These are phyloP conservation scores for Nerophis lumbriciformis DNA, from an alignment of 2,113 vertebrate species.

Conservation along the genomic window DNA sequence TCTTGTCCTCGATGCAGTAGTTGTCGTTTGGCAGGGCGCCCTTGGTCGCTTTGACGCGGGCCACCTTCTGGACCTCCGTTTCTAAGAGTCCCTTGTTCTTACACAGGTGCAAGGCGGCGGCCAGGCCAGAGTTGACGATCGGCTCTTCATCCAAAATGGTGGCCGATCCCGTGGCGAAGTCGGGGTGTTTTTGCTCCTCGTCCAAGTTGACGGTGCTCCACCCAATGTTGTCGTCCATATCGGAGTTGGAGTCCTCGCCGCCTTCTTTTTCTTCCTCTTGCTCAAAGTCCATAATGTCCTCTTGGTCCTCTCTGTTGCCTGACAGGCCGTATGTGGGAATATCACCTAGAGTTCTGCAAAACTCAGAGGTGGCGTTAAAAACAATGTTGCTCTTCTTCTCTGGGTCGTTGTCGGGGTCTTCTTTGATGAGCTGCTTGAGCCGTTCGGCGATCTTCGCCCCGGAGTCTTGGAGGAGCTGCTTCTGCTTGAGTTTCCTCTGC, in stretches of 20 bases:
- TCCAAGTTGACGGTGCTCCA: slow-evolving; percentile 90
- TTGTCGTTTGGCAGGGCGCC: slow-evolving; percentile 79
- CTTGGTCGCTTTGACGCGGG: slow-evolving; percentile 79
- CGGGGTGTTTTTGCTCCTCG: slow-evolving; percentile 79
- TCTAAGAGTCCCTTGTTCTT: slow-evolving; percentile 89
- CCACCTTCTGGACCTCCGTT: slow-evolving; percentile 83
- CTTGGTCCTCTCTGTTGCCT: slow-evolving; percentile 87
- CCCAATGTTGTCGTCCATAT: slow-evolving; percentile 82
- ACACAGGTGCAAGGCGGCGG: slow-evolving; percentile 79
- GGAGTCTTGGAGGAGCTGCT: slow-evolving; percentile 78
- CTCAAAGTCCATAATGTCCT: slow-evolving; percentile 90
- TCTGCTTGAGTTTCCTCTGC: slow-evolving; percentile 78
- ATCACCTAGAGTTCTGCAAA: slow-evolving; percentile 87
- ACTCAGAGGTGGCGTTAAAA: slow-evolving; percentile 88
- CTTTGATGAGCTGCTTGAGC: slow-evolving; percentile 25
- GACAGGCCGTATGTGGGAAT: slow-evolving; percentile 89
- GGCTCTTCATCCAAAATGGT: slow-evolving; percentile 91
- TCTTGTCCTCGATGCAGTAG: slow-evolving; percentile 91
- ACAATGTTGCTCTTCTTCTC: slow-evolving; percentile 82
- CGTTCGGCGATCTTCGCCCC: slow-evolving; percentile 72
- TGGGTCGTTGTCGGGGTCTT: slow-evolving; percentile 59
- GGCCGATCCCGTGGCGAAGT: slow-evolving; percentile 81
- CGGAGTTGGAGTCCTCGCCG: slow-evolving; percentile 74
- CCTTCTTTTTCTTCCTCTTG: slow-evolving; percentile 77
- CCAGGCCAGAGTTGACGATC: slow-evolving; percentile 84